Percentiles rank a stretch among this genome's conserved stretches.
phyloP scores from a whole-genome alignment of 2,113 vertebrate genomes.

The Pygoscelis antarcticus region DNA sequence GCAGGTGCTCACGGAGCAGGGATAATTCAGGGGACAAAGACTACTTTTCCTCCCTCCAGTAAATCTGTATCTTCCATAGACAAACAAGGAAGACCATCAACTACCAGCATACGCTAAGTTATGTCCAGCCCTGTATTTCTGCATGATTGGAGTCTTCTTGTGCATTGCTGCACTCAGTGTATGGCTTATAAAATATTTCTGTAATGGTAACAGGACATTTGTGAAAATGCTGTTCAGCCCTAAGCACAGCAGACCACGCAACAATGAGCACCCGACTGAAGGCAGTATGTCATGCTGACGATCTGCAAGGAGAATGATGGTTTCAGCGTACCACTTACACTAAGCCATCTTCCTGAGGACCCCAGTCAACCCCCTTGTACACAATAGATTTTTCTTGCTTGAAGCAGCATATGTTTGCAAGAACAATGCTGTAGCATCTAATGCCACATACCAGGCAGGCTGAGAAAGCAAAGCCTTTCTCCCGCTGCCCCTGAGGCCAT shows the following conservation, averaged over 20 bases:
- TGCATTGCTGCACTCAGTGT: not conserved
- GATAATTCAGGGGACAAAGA: not conserved
- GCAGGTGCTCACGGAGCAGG: not conserved
- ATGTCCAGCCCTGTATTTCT: not conserved
- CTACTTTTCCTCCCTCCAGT: not conserved
- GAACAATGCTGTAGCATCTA: not conserved
- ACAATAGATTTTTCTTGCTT: not conserved
- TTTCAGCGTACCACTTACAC: not conserved
- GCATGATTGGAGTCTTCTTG: not conserved
- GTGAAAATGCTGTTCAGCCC: not conserved
- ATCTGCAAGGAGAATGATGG: not conserved
- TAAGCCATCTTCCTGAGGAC: not conserved
- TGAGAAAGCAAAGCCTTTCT: not conserved
- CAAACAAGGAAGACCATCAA: not conserved
- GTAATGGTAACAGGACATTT: not conserved
- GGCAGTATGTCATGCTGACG: not conserved
- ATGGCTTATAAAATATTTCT: not conserved
- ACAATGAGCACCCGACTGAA: not conserved
- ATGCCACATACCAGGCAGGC: not conserved
- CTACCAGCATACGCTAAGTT: not conserved
- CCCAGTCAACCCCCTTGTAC: not conserved
- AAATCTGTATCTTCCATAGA: not conserved
- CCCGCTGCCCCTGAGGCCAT: not conserved
- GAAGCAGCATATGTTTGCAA: not conserved
- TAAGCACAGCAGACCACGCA: not conserved